Base-by-base conservation (phyloP, 2,888 invertebrate genomes). In the Myopa tessellatipennis region DNA sequence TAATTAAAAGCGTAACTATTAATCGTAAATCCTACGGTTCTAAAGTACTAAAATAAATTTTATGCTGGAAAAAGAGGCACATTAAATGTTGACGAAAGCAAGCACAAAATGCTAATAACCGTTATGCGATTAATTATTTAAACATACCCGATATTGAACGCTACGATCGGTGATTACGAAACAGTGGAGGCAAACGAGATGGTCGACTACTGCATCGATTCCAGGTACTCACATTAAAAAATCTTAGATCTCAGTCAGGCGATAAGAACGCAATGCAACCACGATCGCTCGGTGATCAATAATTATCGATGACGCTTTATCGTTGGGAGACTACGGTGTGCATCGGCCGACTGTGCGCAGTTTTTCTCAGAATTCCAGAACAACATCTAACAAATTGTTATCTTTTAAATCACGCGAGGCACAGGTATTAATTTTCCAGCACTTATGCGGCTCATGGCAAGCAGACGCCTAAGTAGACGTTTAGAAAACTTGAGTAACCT, bases 361-460 rank as follows among this genome's bases (percentile, higher is more conserved):
- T 34, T n/a, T 36, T 55, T n/a, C 26, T 18, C 50, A 14, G 73
- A 18, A 73, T 40, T 50, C 45, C 38, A 45, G 18, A 45, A 38
- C n/a, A 26, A 40, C 58, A 26, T 71, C 14, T 26, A 34, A 52
- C 78, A 73, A 78, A 76, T 74, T 78, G 77, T 78, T 80, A 77
- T 78, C 79, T 79, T 79, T 79, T 80, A 81, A 82, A 81, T 82
- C 81, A 82, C 77, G 79, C 77, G 77, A 79, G 81, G 70, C 79
- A 79, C 78, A 81, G 78, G 78, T 76, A 82, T 80, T 79, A 45
- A 81, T 81, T 80, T 78, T 36, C 16, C 74, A 18, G 10, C 61
- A 67, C 55, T 50, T 26, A 68, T 45, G n/a, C 3, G 18, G 55
- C 16, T 4, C 5, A 50, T 45, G 34, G 1, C 36, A 60, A 40